Base-by-base conservation (phyloP, 2,888 invertebrate species). In the Corbicula japonica region DNA sequence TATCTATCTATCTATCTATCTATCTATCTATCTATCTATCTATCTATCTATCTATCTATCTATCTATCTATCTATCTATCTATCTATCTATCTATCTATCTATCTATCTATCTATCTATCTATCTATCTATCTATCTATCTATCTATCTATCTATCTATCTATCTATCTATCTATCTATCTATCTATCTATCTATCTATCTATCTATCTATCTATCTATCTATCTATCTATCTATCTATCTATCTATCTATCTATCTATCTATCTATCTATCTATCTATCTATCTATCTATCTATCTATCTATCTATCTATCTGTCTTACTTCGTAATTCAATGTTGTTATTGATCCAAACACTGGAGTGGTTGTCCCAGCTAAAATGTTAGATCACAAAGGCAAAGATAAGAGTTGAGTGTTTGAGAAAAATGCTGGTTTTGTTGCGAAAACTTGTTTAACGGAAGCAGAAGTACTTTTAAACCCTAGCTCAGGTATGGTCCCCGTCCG, bases 231-330 rank as follows among this genome's bases (percentile, higher is more conserved):
- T 18, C 50, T 23, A 50, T 21, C 50, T n/a, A 50, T 21, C 50
- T n/a, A 50, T 21, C 50, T n/a, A 50, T 21, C 50, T n/a, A 50
- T 21, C 50, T 50, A 50, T 21, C 50, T n/a, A 50, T 21, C 50
- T 50, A 50, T 21, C 50, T 50, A 50, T 50, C 50, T 50, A 50
- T 50, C 50, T 50, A 50, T 50, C 50, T 50, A 50, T 50, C 50
- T 50, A 50, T 50, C 50, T 50, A 50, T 50, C 50, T 50, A 50
- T 50, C 50, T 50, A 50, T 18, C 50, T 50, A 50, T 50, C 50
- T 50, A 50, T 50, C 50, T 50, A 50, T 50, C 50, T 50, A 50
- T 50, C 50, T 50, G 50, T 10, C 23, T 50, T 18, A 23, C 15
- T 41, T 41, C 10, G 15, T 41, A 12, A 15, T 15, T 41, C 15